These are phyloP conservation scores for Ctena decussata DNA, from an alignment of 2,888 invertebrate genomes.

Conservation along the genomic window DNA sequence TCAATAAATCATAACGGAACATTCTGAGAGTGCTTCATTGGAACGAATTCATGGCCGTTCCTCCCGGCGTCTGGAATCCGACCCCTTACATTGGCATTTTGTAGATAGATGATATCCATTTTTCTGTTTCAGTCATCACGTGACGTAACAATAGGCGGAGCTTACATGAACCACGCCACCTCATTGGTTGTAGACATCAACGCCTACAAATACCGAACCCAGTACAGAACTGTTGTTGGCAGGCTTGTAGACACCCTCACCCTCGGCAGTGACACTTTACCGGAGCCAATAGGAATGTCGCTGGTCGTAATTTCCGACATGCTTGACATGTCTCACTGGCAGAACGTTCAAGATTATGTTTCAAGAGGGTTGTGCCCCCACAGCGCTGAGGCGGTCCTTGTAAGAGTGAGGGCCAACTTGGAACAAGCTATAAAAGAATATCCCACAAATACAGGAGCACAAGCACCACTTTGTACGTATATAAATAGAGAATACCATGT, in stretches of 20 bases:
- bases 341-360: conserved; percentile 55
- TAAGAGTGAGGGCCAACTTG: conserved; percentile 37
- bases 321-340: conserved; percentile 57
- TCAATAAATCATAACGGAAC: too few species aligned
- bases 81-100: too few species aligned
- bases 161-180: conserved; percentile 57
- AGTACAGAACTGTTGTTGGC: conserved; percentile 54
- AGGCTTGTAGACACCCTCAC: conserved; percentile 48
- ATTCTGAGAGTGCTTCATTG: too few species aligned
- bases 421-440: conserved; percentile 61
- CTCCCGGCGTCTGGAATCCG: too few species aligned
- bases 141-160: conserved; percentile 59
- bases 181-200: conserved; percentile 59
- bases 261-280: conserved; percentile 49
- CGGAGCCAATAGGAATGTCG: conserved; percentile 56
- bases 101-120: too few species aligned
- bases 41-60: too few species aligned
- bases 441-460: conserved; percentile 39
- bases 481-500: too few species aligned
- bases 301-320: conserved; percentile 48
- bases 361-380: conserved; percentile 58
- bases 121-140: conserved; percentile 53
- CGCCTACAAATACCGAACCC: conserved; percentile 52
- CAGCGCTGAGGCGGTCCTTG: conserved; percentile 56
- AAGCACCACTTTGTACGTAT: conserved; percentile 50